phyloP scores from a whole-genome alignment of 2,113 vertebrate genomes.

The Syngnathoides biaculeatus region DNA sequence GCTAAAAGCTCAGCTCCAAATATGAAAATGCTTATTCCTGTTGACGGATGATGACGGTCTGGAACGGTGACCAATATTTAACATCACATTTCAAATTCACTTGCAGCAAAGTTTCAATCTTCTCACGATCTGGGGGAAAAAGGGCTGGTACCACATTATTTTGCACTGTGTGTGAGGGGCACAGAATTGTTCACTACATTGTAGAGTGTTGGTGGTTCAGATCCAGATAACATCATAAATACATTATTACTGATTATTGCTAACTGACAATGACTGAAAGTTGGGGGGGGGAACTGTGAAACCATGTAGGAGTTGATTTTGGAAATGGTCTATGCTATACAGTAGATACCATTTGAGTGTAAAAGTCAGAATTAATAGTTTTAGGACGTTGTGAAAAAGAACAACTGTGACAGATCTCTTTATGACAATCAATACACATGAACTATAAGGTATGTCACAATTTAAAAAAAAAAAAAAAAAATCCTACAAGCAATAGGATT shows the following conservation, averaged over 20 bases:
- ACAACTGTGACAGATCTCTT: constrained; percentile 1
- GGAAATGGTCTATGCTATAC: not conserved
- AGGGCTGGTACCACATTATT: constrained; percentile 60
- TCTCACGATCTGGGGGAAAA: constrained; percentile 38
- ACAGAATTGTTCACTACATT: constrained; percentile 6
- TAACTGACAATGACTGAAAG: not conserved
- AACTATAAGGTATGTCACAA: not conserved
- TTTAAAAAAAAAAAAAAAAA: no score
- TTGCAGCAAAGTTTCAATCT: constrained; percentile 26
- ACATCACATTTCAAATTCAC: constrained; percentile 24
- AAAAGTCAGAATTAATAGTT: not conserved
- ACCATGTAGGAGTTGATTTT: not conserved
- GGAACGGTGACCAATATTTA: constrained; percentile 47
- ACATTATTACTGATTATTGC: not conserved
- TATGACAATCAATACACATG: constrained; percentile 49
- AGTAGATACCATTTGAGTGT: not conserved
- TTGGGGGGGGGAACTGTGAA: not conserved
- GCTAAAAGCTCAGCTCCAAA: constrained; percentile 71
- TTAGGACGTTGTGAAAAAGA: not conserved
- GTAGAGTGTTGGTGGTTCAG: constrained; percentile 22
- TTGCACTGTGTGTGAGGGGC: constrained; percentile 17
- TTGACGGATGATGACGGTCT: constrained; percentile 62
- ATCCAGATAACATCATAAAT: constrained; percentile 42
- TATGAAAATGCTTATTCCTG: constrained; percentile 26
- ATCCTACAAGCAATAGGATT: constrained; percentile 6